These are phyloP conservation scores for Eupithecia subfuscata DNA, from an alignment of 2,888 invertebrate species.

Conservation along the genomic window DNA sequence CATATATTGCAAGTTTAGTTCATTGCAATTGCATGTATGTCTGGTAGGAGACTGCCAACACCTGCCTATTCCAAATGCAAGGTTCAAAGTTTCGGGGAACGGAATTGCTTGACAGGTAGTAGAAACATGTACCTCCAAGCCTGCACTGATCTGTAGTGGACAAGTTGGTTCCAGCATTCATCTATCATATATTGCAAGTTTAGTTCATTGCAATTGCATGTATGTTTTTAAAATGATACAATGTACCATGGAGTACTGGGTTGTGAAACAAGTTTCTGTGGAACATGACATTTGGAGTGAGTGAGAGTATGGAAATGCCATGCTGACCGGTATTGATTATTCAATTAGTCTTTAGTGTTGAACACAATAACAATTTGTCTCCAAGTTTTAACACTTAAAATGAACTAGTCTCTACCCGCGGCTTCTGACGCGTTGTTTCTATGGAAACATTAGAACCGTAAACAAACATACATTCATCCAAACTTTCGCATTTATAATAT, in stretches of 20 bases:
- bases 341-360: not conserved
- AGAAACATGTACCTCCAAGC: too few species aligned
- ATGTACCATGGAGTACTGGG: not conserved
- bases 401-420: not conserved
- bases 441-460: not conserved
- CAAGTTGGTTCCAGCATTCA: too few species aligned
- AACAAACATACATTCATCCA: not conserved
- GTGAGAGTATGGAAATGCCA: not conserved
- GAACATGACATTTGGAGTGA: not conserved
- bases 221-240: not conserved
- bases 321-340: not conserved
- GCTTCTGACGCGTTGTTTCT: not conserved
- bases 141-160: too few species aligned
- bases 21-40: not conserved
- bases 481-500: constrained; percentile 2
- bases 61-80: too few species aligned
- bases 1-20: too few species aligned
- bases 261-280: not conserved
- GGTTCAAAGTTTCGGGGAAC: too few species aligned
- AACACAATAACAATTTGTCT: not conserved
- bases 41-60: too few species aligned
- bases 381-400: not conserved
- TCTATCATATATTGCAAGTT: too few species aligned
- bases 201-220: not conserved
- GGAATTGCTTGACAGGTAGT: too few species aligned